Percentiles rank a stretch among this genome's conserved stretches.
phyloP scores from a whole-genome alignment of 1,140 invertebrate species.

The Cherax destructor region DNA sequence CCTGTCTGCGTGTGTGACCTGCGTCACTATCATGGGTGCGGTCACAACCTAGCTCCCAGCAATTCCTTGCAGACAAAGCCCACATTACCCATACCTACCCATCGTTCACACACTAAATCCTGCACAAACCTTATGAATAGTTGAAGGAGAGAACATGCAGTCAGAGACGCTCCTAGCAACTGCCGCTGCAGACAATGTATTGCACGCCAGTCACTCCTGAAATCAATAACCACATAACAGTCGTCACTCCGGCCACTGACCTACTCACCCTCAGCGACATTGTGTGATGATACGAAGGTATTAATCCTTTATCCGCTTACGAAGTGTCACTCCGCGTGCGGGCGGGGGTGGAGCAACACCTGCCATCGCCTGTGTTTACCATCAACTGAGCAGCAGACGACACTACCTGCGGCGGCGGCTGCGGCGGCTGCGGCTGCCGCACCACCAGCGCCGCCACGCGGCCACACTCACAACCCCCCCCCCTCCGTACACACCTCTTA shows the following conservation, averaged over 20 bases:
- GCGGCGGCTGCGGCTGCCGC: too few relatives aligned
- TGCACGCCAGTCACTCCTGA: background rate
- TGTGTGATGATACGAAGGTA: conserved; percentile 30
- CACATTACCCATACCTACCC: background rate
- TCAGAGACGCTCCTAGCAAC: too few relatives aligned
- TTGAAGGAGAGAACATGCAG: background rate
- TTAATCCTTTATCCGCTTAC: conserved; percentile 56
- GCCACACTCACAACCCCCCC: background rate
- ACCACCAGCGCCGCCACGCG: background rate
- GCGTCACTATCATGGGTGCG: background rate
- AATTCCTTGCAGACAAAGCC: background rate
- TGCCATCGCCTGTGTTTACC: conserved; percentile 60
- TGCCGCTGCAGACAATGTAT: background rate
- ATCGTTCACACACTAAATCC: background rate
- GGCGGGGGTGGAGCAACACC: conserved; percentile 17
- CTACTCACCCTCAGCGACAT: conserved; percentile 64
- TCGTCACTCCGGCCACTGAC: background rate
- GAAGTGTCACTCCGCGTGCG: conserved; percentile 50
- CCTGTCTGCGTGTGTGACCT: too few relatives aligned
- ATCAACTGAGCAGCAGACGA: conserved; percentile 61
- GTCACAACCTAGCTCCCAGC: background rate
- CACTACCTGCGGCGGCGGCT: conserved; percentile 9
- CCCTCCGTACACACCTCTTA: background rate
- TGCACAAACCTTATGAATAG: background rate
- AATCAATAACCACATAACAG: conserved; percentile 18